Conservation (phyloP, 2,888 invertebrate species). For the Liodrosophila aerea region DNA sequence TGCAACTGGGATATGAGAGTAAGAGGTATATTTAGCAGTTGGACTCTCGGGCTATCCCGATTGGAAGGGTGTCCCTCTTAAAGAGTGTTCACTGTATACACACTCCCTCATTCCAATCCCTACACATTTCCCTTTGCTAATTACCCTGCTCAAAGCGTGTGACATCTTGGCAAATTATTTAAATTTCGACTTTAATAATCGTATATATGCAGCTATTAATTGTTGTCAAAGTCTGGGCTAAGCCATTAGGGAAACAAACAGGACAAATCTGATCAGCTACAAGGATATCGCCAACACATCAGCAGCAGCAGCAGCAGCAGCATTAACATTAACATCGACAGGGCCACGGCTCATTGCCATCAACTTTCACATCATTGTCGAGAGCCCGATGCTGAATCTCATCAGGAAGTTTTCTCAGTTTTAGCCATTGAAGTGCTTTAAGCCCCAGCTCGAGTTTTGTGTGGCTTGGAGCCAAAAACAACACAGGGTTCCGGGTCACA, state of each 20-base stretch:
- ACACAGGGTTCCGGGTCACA: slow-evolving; percentile 11
- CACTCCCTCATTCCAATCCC: no score
- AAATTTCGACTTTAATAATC: background rate
- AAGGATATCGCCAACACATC: slow-evolving; percentile 35
- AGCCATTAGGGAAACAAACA: slow-evolving; percentile 14
- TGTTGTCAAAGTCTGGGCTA: slow-evolving; percentile 1
- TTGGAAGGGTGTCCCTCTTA: no score
- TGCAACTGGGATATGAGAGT: no score
- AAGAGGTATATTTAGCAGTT: no score
- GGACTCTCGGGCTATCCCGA: no score
- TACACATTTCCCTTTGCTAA: no score
- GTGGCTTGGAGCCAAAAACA: slow-evolving; percentile 15
- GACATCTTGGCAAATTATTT: no score
- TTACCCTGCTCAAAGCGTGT: slow-evolving; percentile 4
- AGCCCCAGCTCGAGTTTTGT: background rate
- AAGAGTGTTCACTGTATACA: no score
- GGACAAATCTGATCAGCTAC: slow-evolving; percentile 24
- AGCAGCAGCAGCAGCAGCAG: no score
- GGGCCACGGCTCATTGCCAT: slow-evolving; percentile 30
- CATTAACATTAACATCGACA: background rate
- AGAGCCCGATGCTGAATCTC: slow-evolving; percentile 2
- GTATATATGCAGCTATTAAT: no score
- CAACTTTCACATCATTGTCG: slow-evolving; percentile 20
- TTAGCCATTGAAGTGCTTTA: slow-evolving; percentile 41
- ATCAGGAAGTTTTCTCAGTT: slow-evolving; percentile 35